A percentile compares a stretch with the other conserved stretches of the same genome.
Evolutionary conservation across 2,113 vertebrate genomes (phyloP).

Genomic region (Lophura nycthemera): DNA sequence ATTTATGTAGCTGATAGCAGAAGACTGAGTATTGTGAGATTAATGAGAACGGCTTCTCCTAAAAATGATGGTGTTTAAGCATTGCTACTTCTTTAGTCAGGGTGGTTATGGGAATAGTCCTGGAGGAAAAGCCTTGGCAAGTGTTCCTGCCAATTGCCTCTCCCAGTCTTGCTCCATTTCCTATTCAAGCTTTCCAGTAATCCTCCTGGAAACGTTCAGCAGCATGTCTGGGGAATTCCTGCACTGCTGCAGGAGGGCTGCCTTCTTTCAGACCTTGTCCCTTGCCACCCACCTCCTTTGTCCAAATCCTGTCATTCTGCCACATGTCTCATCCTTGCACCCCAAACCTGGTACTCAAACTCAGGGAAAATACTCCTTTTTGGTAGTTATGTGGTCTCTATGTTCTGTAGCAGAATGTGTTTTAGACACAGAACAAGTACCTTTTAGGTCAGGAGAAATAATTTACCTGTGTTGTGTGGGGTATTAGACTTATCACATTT

Average conservation of each 20-base stretch:
- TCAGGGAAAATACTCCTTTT: not conserved
- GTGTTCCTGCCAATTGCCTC: not conserved
- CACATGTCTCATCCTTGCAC: not conserved
- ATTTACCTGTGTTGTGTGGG: not conserved
- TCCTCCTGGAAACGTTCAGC: not conserved
- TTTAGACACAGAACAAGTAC: not conserved
- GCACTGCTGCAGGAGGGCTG: rapidly evolving
- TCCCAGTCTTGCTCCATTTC: not conserved
- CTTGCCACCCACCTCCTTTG: rapidly evolving
- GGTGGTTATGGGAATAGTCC: not conserved
- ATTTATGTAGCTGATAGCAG: not conserved
- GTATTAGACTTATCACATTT: not conserved
- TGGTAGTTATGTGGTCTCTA: not conserved
- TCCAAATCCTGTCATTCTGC: not conserved
- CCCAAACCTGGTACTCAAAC: rapidly evolving
- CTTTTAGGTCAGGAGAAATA: not conserved
- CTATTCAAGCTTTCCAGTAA: not conserved
- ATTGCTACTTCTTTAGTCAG: not conserved
- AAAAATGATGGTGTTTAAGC: not conserved
- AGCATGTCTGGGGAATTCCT: not conserved
- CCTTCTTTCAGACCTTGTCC: not conserved
- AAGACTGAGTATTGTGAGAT: not conserved
- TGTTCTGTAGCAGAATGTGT: not conserved
- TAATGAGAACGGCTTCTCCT: not conserved
- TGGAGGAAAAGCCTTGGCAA: not conserved